phyloP scores from a whole-genome alignment of 2,113 vertebrate genomes.

The Pituophis catenifer region DNA sequence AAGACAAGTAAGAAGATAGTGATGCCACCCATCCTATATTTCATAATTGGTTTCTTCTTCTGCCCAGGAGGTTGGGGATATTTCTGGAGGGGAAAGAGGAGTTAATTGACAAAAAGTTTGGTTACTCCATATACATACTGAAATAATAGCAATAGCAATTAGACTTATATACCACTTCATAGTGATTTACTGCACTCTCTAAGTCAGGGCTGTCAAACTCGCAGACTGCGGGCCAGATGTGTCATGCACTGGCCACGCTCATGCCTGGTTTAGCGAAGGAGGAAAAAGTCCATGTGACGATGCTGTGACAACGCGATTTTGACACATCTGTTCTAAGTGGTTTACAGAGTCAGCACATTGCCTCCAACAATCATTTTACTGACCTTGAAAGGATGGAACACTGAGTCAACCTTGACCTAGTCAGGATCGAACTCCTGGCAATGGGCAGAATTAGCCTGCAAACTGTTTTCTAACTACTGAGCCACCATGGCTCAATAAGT shows the following conservation, averaged over 20 bases:
- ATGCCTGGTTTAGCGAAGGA: too few species aligned
- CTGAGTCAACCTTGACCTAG: too few species aligned
- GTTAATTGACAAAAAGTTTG: background rate
- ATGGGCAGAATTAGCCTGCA: background rate
- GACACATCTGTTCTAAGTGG: too few species aligned
- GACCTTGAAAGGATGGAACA: too few species aligned
- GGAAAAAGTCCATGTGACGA: too few species aligned
- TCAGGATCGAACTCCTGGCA: too few species aligned
- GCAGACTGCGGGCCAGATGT: too few species aligned
- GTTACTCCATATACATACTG: background rate
- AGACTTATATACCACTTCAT: background rate
- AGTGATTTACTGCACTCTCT: background rate
- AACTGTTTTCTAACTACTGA: background rate
- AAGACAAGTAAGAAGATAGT: constrained; percentile 69
- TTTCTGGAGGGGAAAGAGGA: constrained; percentile 63
- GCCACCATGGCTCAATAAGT: background rate
- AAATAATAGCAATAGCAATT: background rate
- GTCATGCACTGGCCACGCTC: too few species aligned
- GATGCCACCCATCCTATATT: constrained; percentile 70
- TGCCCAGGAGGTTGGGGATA: constrained; percentile 72
- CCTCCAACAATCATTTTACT: too few species aligned
- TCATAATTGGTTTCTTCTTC: constrained; percentile 75
- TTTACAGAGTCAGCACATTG: too few species aligned
- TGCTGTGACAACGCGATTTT: too few species aligned
- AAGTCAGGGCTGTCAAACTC: background rate